phyloP scores from a whole-genome alignment of 2,113 vertebrate species.

The Leucoraja erinaceus region DNA sequence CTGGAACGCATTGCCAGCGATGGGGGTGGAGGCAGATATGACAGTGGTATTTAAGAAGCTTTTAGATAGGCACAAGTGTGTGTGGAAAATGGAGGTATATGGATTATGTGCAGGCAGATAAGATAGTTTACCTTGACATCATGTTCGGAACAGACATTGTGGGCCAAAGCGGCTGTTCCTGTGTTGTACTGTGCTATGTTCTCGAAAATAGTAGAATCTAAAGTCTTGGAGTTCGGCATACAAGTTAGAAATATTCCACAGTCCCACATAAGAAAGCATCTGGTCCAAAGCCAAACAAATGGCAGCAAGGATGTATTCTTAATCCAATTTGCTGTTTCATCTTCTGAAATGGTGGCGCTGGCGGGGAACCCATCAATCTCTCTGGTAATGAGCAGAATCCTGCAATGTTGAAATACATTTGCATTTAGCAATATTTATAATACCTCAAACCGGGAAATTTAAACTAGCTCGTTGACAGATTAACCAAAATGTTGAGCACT shows the following conservation, averaged over 20 bases:
- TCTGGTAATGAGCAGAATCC: neutral
- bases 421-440: neutral
- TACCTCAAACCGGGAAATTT: neutral
- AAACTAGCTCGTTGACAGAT: constrained; percentile 27
- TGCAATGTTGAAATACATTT: neutral
- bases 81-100: too few species aligned
- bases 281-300: neutral
- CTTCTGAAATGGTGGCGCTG: neutral
- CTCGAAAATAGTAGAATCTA: neutral
- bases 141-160: too few species aligned
- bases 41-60: too few species aligned
- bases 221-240: neutral
- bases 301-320: constrained; percentile 8
- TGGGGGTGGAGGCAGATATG: too few species aligned
- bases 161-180: too few species aligned
- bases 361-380: constrained; percentile 18
- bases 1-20: too few species aligned
- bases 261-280: neutral
- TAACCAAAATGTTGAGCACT: neutral
- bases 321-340: neutral
- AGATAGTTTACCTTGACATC: too few species aligned
- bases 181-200: too few species aligned
- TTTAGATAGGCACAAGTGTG: too few species aligned
- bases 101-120: too few species aligned
- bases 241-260: neutral